A percentile compares a stretch with the other conserved stretches of the same genome.
Evolutionary conservation across 2,797 vertebrate genomes (phyloP).

Genomic region (Emys orbicularis): DNA sequence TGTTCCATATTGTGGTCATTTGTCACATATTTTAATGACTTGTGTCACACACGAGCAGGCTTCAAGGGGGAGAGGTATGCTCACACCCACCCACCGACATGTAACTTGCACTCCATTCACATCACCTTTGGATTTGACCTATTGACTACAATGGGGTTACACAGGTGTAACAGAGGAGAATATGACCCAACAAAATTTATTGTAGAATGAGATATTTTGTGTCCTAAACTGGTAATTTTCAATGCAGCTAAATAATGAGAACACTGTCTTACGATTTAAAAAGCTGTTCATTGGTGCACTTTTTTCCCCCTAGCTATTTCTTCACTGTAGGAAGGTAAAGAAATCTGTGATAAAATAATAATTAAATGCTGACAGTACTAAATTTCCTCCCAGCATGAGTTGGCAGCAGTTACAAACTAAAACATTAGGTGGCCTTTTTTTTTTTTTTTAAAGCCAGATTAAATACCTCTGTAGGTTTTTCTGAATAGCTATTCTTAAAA

Average conservation of each 20-base stretch:
- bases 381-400: constrained; percentile 80
- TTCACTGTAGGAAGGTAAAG: constrained; percentile 82
- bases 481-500: constrained; percentile 78
- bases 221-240: constrained; percentile 50
- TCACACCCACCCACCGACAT: background rate
- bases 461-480: constrained; percentile 79
- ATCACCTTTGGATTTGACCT: background rate
- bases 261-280: constrained; percentile 51
- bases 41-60: fast-evolving
- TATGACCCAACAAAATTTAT: background rate
- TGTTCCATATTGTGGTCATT: background rate
- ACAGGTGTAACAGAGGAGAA: background rate
- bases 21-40: background rate
- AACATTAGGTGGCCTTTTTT: constrained; percentile 78
- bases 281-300: constrained; percentile 52
- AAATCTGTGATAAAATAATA: constrained; percentile 85
- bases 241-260: constrained; percentile 33
- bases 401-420: constrained; percentile 79
- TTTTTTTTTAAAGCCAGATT: constrained; percentile 48
- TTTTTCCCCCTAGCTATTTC: constrained; percentile 68
- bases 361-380: constrained; percentile 85
- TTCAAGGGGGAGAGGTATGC: background rate
- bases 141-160: background rate
- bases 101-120: background rate
- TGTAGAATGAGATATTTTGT: background rate